Evolutionary conservation across 2,888 invertebrate genomes (phyloP), one percentile per base, ranked within the genome.

Genomic region (Andrena trimmerana): DNA sequence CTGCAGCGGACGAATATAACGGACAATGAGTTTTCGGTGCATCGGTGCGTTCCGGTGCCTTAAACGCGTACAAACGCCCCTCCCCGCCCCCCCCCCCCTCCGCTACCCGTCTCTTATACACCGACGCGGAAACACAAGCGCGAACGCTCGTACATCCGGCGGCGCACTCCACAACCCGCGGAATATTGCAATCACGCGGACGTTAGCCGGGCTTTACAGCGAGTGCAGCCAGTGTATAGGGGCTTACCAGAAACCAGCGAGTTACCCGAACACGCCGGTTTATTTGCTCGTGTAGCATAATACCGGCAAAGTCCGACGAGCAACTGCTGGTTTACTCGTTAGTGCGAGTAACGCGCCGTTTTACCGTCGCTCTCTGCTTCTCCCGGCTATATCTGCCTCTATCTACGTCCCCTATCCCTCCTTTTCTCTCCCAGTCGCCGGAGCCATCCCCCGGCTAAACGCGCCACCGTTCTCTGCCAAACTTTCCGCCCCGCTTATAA

Each of bases 151-250:
- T 79, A 81, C 84, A 88, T 88, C 83, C 86, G 83, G 88, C 84
- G 57, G 78, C 73, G 65, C 82, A 78, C 88, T 88, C 88, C 83
- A 62, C 88, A 88, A 88, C 85, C 88, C 88, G 88, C 85, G 88
- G 88, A 86, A 87, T 88, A 88, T 88, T 88, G 88, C 88, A 88
- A 88, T 88, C 88, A 87, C 88, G 88, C 88, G 88, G 88, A 88
- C 87, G 88, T 88, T 88, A 88, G 88, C 88, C 76, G 88, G 85
- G 88, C 85, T 88, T 88, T 88, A 85, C 87, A 83, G 85, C 85
- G 85, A 76, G 85, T 72, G 83, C 79, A 86, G 89, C 83, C 87
- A 83, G 88, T 88, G 87, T 88, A 87, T 87, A 88, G 84, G 85
- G 86, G 89, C 86, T 88, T 88, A 87, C 87, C 88, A 88, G 88